phyloP scores from a whole-genome alignment of 2,113 vertebrate species.

The Psammodynastes pulverulentus region DNA sequence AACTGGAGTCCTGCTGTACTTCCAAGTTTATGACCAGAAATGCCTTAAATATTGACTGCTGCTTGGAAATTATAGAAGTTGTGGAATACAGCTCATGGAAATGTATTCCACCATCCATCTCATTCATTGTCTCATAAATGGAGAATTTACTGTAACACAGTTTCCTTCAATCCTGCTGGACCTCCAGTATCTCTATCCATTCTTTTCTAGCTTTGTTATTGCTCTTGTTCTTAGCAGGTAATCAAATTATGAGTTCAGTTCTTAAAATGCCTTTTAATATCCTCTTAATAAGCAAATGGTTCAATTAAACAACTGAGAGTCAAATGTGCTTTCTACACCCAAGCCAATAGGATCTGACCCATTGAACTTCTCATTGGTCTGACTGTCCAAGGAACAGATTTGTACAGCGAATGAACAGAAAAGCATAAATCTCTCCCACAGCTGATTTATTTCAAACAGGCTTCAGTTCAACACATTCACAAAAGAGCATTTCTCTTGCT shows the following conservation, averaged over 20 bases:
- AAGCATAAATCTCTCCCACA: background rate
- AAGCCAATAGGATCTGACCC: background rate
- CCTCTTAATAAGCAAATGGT: background rate
- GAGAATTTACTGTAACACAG: background rate
- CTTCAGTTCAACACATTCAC: background rate
- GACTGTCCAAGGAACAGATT: background rate
- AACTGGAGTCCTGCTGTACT: background rate
- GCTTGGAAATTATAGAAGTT: background rate
- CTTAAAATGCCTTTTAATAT: background rate
- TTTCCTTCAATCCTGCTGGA: background rate
- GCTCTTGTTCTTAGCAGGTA: background rate
- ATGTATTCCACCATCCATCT: background rate
- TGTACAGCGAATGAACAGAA: background rate
- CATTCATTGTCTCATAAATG: background rate
- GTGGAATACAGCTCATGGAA: background rate
- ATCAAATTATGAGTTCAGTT: background rate
- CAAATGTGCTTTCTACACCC: background rate
- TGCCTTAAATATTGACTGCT: background rate
- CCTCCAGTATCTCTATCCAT: background rate
- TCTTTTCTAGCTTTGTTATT: background rate
- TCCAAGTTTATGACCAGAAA: background rate
- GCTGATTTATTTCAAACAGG: background rate
- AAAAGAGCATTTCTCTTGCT: background rate
- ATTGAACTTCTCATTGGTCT: background rate
- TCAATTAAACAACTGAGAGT: background rate